Evolutionary conservation across 2,888 invertebrate species (phyloP), one percentile per base, ranked within the genome.

Genomic region (Xanthorhoe designata): DNA sequence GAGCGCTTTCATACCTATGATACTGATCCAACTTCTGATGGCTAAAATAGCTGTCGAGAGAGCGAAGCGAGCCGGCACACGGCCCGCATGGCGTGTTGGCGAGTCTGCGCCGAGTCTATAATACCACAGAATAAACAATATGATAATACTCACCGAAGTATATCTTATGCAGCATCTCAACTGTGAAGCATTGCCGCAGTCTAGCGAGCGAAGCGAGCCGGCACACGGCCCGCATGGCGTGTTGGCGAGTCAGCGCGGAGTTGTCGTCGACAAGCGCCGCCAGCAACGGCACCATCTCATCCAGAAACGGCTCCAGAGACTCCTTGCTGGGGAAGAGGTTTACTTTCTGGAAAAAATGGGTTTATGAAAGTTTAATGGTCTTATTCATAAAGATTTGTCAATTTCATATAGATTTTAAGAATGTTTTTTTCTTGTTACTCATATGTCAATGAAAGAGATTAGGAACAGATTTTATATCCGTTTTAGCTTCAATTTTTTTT

Each of bases 211-310:
- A 76, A 10, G 94, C 92, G 17, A 95, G 82, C 54, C 85, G 86
- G 63, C 90, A 86, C 4, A 94, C 75, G n/a, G 95, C 95, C 29
- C 95, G 94, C 66, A 96, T 79, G 2, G 95, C 88, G 77, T 95
- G 94, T 32, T 95, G 88, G 18, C 96, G 88, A 1, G 95, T 96
- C 74, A 95, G 86, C 6, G 89, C 87, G 0, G 95, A 94, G 76
- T 95, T 94, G 81, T 97, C 97, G 72, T 96, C 96, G 1, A 94
- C 86, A 2, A 96, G 82, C 0, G 94, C 94, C 6, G 94, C 84
- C 18, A 96, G 79, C 2, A 95, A 78, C 0, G 96, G 96, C 1
- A 94, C 84, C 68, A 96, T 82, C 73, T 94, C 87, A 2, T 92
- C 92, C 29, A 94, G 78, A 75, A 94, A 82, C 64, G 89, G 87